Evolutionary conservation across 2,113 vertebrate species (phyloP).

Genomic region (Sterrhoptilus dennistouni): DNA sequence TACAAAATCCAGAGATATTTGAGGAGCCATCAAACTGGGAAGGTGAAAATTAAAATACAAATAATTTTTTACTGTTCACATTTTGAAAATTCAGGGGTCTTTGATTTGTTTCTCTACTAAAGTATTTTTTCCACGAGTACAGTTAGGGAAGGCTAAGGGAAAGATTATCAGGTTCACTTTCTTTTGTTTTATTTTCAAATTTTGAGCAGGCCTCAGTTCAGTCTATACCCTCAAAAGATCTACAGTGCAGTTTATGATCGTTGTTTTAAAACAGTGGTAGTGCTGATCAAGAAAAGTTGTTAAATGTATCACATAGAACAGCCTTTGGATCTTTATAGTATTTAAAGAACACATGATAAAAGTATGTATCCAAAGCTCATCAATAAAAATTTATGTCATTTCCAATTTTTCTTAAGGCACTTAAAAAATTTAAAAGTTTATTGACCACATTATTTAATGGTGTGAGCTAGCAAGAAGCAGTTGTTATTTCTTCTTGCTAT

Average conservation of each 20-base stretch:
- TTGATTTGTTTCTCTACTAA: background rate
- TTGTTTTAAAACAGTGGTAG: background rate
- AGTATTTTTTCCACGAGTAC: background rate
- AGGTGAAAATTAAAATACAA: background rate
- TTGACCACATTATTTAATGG: background rate
- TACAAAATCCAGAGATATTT: background rate
- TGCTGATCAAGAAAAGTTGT: background rate
- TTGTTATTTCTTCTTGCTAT: background rate
- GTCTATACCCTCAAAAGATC: background rate
- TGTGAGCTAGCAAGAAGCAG: background rate
- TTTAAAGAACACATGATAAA: background rate
- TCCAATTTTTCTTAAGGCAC: background rate
- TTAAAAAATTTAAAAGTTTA: background rate
- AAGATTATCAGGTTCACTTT: background rate
- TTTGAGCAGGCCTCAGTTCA: background rate
- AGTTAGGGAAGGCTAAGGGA: background rate
- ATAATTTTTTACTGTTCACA: background rate
- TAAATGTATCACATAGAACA: background rate
- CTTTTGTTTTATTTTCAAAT: background rate
- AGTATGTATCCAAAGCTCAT: background rate
- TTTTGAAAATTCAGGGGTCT: background rate
- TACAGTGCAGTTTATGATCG: background rate
- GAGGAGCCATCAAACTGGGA: background rate
- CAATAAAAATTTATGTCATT: background rate
- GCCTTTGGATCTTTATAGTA: background rate